Evolutionary conservation across 1,140 invertebrate species (phyloP).

Genomic region (Ips typographus): DNA sequence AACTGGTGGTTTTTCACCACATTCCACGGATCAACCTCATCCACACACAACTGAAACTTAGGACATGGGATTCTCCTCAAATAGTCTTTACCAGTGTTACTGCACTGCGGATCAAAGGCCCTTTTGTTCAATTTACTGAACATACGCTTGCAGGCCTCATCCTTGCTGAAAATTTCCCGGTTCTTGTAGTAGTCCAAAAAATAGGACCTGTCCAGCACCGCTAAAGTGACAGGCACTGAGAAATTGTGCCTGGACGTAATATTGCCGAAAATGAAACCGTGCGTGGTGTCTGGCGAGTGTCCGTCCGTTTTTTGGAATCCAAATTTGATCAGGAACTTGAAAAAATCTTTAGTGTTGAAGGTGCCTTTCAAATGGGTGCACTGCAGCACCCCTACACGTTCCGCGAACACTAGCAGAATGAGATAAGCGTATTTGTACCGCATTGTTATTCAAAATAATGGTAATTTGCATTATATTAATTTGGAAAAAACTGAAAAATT

Average conservation of each 20-base stretch:
- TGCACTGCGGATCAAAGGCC: conserved; percentile 83
- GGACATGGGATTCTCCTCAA: conserved; percentile 86
- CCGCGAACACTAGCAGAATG: conserved; percentile 37
- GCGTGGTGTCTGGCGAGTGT: conserved; percentile 75
- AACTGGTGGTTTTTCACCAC: conserved; percentile 89
- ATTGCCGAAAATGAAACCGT: conserved; percentile 95
- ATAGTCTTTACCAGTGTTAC: conserved; percentile 76
- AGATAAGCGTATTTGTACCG: conserved; percentile 39
- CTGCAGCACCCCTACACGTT: conserved; percentile 37
- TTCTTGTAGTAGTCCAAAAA: conserved; percentile 90
- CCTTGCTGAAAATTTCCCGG: conserved; percentile 61
- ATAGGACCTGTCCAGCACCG: conserved; percentile 82
- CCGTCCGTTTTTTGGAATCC: conserved; percentile 95
- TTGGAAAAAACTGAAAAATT: too few species aligned
- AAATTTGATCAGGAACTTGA: conserved; percentile 91
- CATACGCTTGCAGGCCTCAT: conserved; percentile 77
- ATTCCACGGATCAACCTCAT: conserved; percentile 83
- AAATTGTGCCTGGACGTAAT: conserved; percentile 72
- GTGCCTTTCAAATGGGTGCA: conserved; percentile 63
- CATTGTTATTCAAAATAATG: conserved; percentile 46
- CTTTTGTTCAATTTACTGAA: conserved; percentile 79
- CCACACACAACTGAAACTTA: conserved; percentile 72
- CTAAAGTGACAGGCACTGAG: conserved; percentile 74
- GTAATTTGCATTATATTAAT: conserved; percentile 32
- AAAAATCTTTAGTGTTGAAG: conserved; percentile 75